Evolutionary conservation across 1,140 invertebrate species (phyloP).

Genomic region (Hypsibius dujardini): DNA sequence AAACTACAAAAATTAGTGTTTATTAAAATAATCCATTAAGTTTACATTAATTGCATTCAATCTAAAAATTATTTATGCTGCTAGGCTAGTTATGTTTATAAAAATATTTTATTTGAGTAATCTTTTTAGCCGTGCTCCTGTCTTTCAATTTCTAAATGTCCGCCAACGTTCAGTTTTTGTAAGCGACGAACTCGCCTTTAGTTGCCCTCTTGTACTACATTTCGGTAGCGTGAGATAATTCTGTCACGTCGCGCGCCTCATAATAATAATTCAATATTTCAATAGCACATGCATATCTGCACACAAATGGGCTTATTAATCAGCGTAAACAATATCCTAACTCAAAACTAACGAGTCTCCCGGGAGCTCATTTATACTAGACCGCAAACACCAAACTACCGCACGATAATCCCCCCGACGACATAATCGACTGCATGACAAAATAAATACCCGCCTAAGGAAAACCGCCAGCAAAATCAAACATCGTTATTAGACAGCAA

Average conservation of each 20-base stretch:
- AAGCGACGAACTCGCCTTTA: no score
- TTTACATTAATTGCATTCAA: background rate
- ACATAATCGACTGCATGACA: no score
- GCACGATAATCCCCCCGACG: no score
- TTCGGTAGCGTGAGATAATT: no score
- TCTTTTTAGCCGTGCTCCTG: background rate
- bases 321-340: background rate
- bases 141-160: background rate
- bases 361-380: background rate
- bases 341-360: constrained; percentile 6
- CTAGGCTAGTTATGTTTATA: background rate
- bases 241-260: no score
- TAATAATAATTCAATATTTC: no score
- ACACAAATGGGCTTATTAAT: background rate
- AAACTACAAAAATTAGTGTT: background rate
- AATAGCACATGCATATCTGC: no score
- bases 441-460: no score
- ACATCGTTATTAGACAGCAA: background rate
- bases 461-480: no score
- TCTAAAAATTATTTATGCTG: background rate
- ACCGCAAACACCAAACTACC: background rate
- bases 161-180: no score
- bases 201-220: no score
- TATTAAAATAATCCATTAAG: background rate
- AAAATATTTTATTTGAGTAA: background rate